Base-by-base conservation (phyloP, 2,888 invertebrate species). In the Cheiracanthium punctorium region DNA sequence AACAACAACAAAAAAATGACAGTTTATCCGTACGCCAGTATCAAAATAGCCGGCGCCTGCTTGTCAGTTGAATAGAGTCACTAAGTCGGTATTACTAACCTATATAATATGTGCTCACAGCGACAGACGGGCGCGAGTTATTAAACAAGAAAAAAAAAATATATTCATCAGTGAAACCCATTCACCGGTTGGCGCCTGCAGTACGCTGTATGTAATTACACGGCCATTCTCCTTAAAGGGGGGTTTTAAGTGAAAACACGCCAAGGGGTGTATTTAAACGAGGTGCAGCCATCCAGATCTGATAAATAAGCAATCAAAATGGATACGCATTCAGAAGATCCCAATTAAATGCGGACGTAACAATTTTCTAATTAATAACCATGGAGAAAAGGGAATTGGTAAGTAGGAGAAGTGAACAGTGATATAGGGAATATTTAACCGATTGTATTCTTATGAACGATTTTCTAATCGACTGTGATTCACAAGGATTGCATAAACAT, bases 161-260 rank as follows among this genome's bases (percentile, higher is more conserved):
- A 58, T 17, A 58, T n/a, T n/a, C n/a, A n/a, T 24, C 24, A 58
- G 58, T 58, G 58, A 58, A 58, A 58, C 58, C 12, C 24, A 58
- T 58, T 58, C 58, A 33, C 69, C 20, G 29, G 69, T 69, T 69
- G 69, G 69, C 69, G 69, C 69, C 69, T 69, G 67, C 0, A 32
- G 32, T 30, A 33, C 7, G 32, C 17, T 67, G 20, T n/a, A 33
- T 1, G 69, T 69, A 69, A 69, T 69, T 69, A 69, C 20, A 32
- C 12, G 32, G 69, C 69, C 33, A 69, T 69, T 24, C 69, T 69
- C 10, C 28, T 29, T 32, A 37, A 69, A 37, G 33, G 24, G 69
- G 20, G 37, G 8, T n/a, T 14, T 20, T 1, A 33, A 17, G 7
- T 69, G 37, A 37, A 67, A 20, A 29, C n/a, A 69, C 33, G 69